Percentiles rank a stretch among this genome's conserved stretches.
Evolutionary conservation across 2,113 vertebrate genomes (phyloP).

Genomic region (Panthera tigris): DNA sequence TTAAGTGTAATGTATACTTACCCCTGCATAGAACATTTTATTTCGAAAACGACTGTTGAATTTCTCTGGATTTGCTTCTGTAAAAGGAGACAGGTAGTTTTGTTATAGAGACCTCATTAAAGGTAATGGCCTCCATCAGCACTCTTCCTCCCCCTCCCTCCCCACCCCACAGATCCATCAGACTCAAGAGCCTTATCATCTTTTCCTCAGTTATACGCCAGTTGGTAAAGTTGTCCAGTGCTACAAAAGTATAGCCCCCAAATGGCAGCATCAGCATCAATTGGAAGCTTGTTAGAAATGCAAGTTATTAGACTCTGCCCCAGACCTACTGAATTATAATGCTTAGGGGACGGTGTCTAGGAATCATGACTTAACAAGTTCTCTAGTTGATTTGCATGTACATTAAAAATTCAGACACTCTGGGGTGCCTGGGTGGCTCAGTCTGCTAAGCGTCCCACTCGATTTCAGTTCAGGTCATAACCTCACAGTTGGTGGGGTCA

Average conservation of each 20-base stretch:
- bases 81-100: constrained; percentile 69
- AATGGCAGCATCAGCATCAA: not conserved
- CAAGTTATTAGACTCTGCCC: not conserved
- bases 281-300: not conserved
- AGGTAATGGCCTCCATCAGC: not conserved
- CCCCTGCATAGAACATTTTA: constrained; percentile 99
- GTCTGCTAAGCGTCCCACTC: too few species aligned
- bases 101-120: not conserved
- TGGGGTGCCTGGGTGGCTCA: too few species aligned
- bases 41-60: constrained; percentile 97
- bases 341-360: not conserved
- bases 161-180: not conserved
- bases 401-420: not conserved
- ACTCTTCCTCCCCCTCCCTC: not conserved
- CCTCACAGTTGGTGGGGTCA: too few species aligned
- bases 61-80: constrained; percentile 98
- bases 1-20: constrained; percentile 83
- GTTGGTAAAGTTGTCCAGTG: not conserved
- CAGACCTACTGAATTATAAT: not conserved
- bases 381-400: not conserved
- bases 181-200: not conserved
- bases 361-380: not conserved
- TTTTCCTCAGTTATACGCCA: not conserved
- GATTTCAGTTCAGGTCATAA: too few species aligned
- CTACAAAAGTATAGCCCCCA: not conserved